Evolutionary conservation across 2,888 invertebrate species (phyloP), one percentile per base, ranked within the genome.

Genomic region (Acronicta alni): DNA sequence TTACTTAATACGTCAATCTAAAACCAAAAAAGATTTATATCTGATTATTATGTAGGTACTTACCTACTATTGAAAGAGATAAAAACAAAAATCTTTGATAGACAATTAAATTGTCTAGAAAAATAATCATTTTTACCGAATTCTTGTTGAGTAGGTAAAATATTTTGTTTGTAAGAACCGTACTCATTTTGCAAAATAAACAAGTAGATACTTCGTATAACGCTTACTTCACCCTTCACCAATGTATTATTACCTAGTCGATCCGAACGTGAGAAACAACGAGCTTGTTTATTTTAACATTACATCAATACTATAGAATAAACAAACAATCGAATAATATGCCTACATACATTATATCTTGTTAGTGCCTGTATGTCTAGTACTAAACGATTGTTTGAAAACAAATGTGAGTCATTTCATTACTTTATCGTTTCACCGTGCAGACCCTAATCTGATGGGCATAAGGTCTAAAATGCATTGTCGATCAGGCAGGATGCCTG

Each of bases 311-410:
- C 26, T 26, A 16, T 44, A 2, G 26, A 20, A 44, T 16, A 15
- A 43, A 44, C 26, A 15, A 43, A 44, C 43, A 52, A 35, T 8
- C n/a, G 30, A 41, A 45, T 39, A 39, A 15, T 15, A 43, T 52
- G 10, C 41, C 37, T 54, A 39, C 47, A 45, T 18, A 51, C 46
- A 47, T 54, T 46, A 51, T 16, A 23, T 48, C 37, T 14, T 43
- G 23, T 35, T 46, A 68, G 57, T 46, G 77, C 68, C 79, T 59
- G 51, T 16, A 43, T 60, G 79, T 79, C 77, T 79, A 66, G 57
- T 46, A 65, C 48, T 48, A 61, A 68, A 70, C 48, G 53, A 67
- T 64, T 76, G 79, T 77, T 79, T 77, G 53, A 16, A 67, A 73
- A 71, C 76, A 71, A 63, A 71, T 37, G 46, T 67, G 65, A 78